Base-by-base conservation (phyloP, 2,888 invertebrate genomes). In the Rutpela maculata region DNA sequence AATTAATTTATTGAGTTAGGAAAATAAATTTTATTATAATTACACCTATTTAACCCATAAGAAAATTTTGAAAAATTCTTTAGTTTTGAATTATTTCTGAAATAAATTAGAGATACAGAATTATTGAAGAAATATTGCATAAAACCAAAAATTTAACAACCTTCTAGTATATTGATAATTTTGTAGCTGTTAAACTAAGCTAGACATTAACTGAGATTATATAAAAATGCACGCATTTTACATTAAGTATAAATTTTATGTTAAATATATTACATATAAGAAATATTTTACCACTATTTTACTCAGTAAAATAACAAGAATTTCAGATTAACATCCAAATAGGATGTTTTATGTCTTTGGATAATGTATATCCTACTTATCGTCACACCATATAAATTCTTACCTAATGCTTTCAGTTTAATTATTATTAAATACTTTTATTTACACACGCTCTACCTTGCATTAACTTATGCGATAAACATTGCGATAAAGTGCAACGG, bases 281-380 rank as follows among this genome's bases (percentile, higher is more conserved):
- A n/a, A n/a, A n/a, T n/a, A n/a, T n/a, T n/a, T n/a, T n/a, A n/a
- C n/a, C n/a, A n/a, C n/a, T n/a, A n/a, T 55, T 18, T 72, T 35
- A 11, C 22, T 31, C 9, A 38, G 11, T 15, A 50, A 59, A 71
- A 71, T 26, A 50, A 18, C 57, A 55, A 43, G 55, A 66, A 50
- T 66, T 66, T 71, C 17, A 71, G 71, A 62, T 71, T 62, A 62
- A 59, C 31, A 15, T 43, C 59, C 70, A 70, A 57, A 63, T 72
- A 72, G 18, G 26, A 63, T 31, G 31, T 50, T 72, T 72, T 72
- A 72, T 63, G 38, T 26, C 19, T 38, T 43, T 55, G 38, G 50
- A 26, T 22, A 72, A 72, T 65, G 55, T 62, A 43, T 17, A 71
- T 22, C 43, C n/a, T 10, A 70, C 31, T 59, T 50, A 70, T 26